Base-by-base conservation (phyloP, 2,797 vertebrate species). In the Gouania willdenowi region DNA sequence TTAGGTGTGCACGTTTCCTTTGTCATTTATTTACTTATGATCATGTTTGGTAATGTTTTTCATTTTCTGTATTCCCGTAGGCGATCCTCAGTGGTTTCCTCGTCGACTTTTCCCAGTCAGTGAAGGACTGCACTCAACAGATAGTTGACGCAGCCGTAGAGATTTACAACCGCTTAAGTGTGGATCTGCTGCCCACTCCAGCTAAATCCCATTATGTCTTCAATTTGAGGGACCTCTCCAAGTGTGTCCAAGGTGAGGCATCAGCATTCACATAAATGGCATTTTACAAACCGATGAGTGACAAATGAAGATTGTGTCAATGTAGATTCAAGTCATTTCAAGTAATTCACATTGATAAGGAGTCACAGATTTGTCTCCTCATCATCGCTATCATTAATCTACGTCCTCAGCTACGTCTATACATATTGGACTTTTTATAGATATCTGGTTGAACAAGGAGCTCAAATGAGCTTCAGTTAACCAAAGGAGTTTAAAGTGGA, bases 161-260 rank as follows among this genome's bases (percentile, higher is more conserved):
- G 79, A 93, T 94, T 71, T 94, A 92, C 57, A 71, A 80, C 45
- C 87, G 90, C 51, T 90, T 95, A 88, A 94, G 90, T 43, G 37
- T 92, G 24, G 92, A 94, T 75, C 86, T 92, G 53, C 84, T 95
- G 27, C 92, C 92, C 45, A 93, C 92, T 39, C 92, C 92, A 2
- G 91, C 91, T 58, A 93, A 93, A 75, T 94, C 91, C 21, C 92
- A 93, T 74, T 93, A 94, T 6, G 86, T 94, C 45, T 95, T 94
- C 82, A 92, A 93, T 76, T 87, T 94, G 21, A 75, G 91, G 27
- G 88, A 93, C 58, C 88, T 95, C 54, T 94, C 91, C 55, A 93
- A 94, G 50, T 93, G 91, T 70, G 83, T 94, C 44, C 92, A 94
- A 88, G 92, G 92, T 94, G 77, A 61, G 71, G 44, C 21, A 2